Base-by-base conservation (phyloP, 1,140 invertebrate genomes). In the Apocrypta bakeri region DNA sequence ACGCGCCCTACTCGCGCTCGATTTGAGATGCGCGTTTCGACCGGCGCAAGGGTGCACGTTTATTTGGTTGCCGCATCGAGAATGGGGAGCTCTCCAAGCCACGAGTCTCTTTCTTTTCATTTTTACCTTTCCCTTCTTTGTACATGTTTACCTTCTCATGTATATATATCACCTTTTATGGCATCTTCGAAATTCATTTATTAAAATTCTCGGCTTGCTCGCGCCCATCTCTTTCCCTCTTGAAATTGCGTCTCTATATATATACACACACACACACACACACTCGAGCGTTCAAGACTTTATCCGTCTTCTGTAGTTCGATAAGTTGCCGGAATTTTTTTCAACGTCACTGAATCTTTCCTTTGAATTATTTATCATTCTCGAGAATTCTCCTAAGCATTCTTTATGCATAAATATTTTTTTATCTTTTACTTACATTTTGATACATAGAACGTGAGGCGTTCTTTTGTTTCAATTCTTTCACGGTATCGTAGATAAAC, bases 1-100 rank as follows among this genome's bases (percentile, higher is more conserved):
- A 76, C 66, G 27, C 66, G 27, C 68, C 61, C 25, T 63, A 48
- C 63, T 42, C 40, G 56, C 33, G 68, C 25, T 63, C 81, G 68
- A 71, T 79, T 79, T 80, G 42, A 80, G 56, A 63, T 81, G 75
- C 79, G 82, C 64, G 64, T 4, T 24, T 14, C 64, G 1, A 7
- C 21, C 48, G 17, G 6, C 48, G 17, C 78, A 74, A 79, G 69
- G 14, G 42, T 29, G 29, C 48, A 56, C 17, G 6, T 7, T 14
- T 17, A 7, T 0, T 56, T 21, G 3, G 2, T 14, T 17, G 4
- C 2, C 48, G 17, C 48, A 56, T n/a, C 17, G 42, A 48, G 11
- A 48, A 48, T 17, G 1, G 9, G 40, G 40, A 42, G 14, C 40
- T 2, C 11, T 42, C 40, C 40, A 42, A 42, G 11, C 71, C 42